Evolutionary conservation across 2,113 vertebrate species (phyloP).

Genomic region (Heterochromis multidens): DNA sequence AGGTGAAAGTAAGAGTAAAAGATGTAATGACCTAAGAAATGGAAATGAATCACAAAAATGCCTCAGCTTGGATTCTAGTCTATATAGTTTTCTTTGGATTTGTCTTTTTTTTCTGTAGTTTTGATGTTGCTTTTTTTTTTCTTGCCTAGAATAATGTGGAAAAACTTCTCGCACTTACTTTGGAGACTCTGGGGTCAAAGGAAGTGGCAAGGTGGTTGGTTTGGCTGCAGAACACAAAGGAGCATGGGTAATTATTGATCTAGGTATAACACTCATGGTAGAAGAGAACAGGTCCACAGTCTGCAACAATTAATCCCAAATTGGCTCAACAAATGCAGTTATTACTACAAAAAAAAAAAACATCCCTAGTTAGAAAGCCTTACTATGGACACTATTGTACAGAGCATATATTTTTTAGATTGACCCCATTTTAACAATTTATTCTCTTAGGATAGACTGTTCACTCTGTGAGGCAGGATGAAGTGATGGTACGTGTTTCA

Average conservation of each 20-base stretch:
- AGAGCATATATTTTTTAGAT: conserved; percentile 50
- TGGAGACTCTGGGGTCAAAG: conserved; percentile 99
- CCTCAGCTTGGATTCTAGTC: conserved; percentile 79
- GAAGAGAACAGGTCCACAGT: conserved; percentile 76
- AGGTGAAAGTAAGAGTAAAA: conserved; percentile 4
- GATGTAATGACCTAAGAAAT: conserved; percentile 80
- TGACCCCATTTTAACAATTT: conserved; percentile 70
- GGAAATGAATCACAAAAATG: conserved; percentile 87
- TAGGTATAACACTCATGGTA: conserved; percentile 70
- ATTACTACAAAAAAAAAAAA: conserved; percentile 46
- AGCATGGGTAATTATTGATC: conserved; percentile 84
- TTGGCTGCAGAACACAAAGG: conserved; percentile 93
- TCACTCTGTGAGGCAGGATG: conserved; percentile 80
- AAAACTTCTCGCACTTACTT: conserved; percentile 98
- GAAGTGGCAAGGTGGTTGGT: conserved; percentile 99
- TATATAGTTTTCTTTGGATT: conserved; percentile 42
- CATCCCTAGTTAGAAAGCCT: conserved; percentile 58
- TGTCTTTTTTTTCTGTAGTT: conserved; percentile 45
- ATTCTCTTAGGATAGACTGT: conserved; percentile 57
- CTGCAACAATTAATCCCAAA: conserved; percentile 73
- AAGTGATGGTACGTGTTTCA: conserved; percentile 67
- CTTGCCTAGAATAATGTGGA: conserved; percentile 79
- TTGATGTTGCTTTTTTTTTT: conserved; percentile 52
- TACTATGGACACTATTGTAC: conserved; percentile 29
- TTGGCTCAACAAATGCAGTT: conserved; percentile 64